Conservation (phyloP, 2,113 vertebrate species). For the Oryzias celebensis region DNA sequence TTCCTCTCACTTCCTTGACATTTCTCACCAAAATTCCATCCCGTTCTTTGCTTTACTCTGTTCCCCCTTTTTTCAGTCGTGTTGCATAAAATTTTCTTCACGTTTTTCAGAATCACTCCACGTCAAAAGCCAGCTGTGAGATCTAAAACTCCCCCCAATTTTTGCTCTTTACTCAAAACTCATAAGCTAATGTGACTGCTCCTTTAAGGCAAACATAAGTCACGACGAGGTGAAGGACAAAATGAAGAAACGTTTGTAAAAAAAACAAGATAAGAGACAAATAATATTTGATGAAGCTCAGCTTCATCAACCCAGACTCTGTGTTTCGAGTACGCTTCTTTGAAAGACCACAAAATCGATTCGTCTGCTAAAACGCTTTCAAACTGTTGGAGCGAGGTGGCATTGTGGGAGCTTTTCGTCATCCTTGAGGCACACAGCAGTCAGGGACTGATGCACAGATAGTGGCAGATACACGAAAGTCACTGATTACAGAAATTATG, state of each 20-base stretch:
- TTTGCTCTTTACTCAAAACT: not conserved
- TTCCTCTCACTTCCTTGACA: too few species aligned
- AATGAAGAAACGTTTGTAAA: conserved; percentile 14
- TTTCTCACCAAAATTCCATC: too few species aligned
- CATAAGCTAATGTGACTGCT: conserved; percentile 17
- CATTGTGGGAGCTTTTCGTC: conserved; percentile 37
- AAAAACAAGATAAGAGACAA: not conserved
- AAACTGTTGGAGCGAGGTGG: conserved; percentile 9
- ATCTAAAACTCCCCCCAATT: too few species aligned
- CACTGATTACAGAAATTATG: conserved; percentile 51
- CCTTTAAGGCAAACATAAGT: conserved; percentile 16
- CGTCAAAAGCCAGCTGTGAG: too few species aligned
- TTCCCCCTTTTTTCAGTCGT: not conserved
- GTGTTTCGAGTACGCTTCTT: not conserved
- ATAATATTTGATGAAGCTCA: conserved; percentile 7
- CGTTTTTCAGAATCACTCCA: not conserved
- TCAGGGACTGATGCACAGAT: conserved; percentile 46
- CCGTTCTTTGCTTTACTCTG: too few species aligned
- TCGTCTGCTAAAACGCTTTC: conserved; percentile 20
- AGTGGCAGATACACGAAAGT: conserved; percentile 58
- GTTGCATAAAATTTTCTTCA: not conserved
- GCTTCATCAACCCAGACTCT: conserved; percentile 9
- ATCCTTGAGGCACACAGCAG: conserved; percentile 34
- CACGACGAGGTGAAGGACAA: conserved; percentile 7
- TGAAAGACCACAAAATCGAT: conserved; percentile 26